Evolutionary conservation across 2,888 invertebrate species (phyloP).

Genomic region (Zeuzera pyrina): DNA sequence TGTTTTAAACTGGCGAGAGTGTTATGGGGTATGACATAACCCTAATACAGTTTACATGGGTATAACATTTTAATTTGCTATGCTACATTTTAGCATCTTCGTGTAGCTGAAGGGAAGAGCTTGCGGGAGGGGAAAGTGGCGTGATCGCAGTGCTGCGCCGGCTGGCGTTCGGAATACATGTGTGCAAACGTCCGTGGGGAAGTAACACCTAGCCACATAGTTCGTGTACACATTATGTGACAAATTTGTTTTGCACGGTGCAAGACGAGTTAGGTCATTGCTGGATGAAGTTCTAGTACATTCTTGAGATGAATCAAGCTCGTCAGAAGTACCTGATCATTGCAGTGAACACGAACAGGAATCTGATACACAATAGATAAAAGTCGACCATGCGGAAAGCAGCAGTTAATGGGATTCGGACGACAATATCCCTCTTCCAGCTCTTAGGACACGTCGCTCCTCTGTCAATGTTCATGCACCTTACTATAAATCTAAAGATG

Average conservation of each 20-base stretch:
- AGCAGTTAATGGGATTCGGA: neutral
- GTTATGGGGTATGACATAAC: too few relatives aligned
- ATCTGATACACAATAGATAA: neutral
- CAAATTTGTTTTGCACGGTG: neutral
- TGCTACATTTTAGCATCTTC: too few relatives aligned
- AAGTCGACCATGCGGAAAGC: neutral
- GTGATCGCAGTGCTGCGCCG: slow-evolving; percentile 6
- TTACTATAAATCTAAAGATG: neutral
- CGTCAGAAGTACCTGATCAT: neutral
- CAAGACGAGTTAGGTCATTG: neutral
- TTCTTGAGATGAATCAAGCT: slow-evolving; percentile 2
- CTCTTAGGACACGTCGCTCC: neutral
- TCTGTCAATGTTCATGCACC: neutral
- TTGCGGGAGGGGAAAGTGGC: slow-evolving; percentile 8
- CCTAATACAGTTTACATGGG: too few relatives aligned
- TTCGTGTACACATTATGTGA: slow-evolving; percentile 2
- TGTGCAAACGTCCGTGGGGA: slow-evolving; percentile 7
- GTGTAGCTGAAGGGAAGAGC: too few relatives aligned
- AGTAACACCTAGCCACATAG: slow-evolving; percentile 11
- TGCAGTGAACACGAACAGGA: slow-evolving; percentile 2
- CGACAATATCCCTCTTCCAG: neutral
- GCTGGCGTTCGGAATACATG: slow-evolving; percentile 4
- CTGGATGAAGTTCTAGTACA: neutral
- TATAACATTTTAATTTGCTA: too few relatives aligned
- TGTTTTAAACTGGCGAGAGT: too few relatives aligned